phyloP scores from a whole-genome alignment of 2,888 invertebrate genomes.

The Callyntrura guangdongensis region DNA sequence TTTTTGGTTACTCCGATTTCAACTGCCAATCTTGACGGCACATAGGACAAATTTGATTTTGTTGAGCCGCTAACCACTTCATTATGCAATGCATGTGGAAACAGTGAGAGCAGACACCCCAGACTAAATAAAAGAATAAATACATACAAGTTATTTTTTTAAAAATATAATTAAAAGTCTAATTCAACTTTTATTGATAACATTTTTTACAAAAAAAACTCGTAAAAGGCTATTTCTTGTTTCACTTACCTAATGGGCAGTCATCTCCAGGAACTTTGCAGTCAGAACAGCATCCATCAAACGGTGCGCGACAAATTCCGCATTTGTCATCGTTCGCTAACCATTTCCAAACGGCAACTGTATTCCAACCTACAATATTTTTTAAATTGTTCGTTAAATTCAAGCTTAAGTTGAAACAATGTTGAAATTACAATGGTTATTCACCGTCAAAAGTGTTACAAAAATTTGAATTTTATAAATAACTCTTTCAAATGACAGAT shows the following conservation, averaged over 20 bases:
- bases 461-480: too few species aligned
- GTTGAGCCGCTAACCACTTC: conserved; percentile 99
- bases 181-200: too few species aligned
- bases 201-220: too few species aligned
- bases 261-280: conserved; percentile 99
- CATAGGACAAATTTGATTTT: conserved; percentile 96
- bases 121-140: conserved; percentile 88
- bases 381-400: too few species aligned
- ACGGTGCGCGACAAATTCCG: conserved; percentile 99
- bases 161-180: too few species aligned
- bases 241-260: conserved; percentile 93
- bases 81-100: conserved; percentile 99
- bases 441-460: too few species aligned
- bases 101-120: conserved; percentile 99
- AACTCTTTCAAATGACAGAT: too few species aligned
- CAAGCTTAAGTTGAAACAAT: too few species aligned
- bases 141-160: too few species aligned
- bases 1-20: conserved; percentile 92
- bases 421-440: too few species aligned
- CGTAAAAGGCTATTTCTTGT: too few species aligned
- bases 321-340: conserved; percentile 99
- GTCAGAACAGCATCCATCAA: conserved; percentile 99
- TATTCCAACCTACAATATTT: conserved; percentile 92
- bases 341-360: conserved; percentile 99
- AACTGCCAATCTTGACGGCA: conserved; percentile 97